Percentiles rank a stretch among this genome's conserved stretches.
phyloP scores from a whole-genome alignment of 2,888 invertebrate species.

The Sinodicranocentrus sp. region DNA sequence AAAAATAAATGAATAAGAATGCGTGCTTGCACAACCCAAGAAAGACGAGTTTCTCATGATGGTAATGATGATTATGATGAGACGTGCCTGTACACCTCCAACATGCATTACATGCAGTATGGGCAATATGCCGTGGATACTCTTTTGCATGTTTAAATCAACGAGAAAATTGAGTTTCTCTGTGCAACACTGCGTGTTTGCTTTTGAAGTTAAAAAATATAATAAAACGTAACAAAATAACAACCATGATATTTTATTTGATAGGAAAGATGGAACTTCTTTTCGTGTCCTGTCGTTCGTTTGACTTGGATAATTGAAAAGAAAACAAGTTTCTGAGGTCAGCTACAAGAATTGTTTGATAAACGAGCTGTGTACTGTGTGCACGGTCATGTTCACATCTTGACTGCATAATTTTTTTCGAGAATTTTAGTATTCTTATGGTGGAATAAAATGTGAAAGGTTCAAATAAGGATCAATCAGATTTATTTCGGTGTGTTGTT shows the following conservation, averaged over 20 bases:
- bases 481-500: too few relatives aligned
- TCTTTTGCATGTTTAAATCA: conserved; percentile 7
- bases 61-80: conserved; percentile 20
- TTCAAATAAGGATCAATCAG: too few relatives aligned
- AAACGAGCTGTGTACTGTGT: too few relatives aligned
- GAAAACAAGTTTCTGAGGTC: conserved; percentile 4
- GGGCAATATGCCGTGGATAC: not conserved
- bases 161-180: not conserved
- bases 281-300: conserved; percentile 11
- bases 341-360: too few relatives aligned
- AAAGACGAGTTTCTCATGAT: conserved; percentile 37
- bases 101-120: conserved; percentile 18
- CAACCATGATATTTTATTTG: conserved; percentile 1
- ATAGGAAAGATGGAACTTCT: conserved; percentile 2
- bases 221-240: conserved; percentile 10
- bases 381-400: too few relatives aligned
- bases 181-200: not conserved
- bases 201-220: not conserved
- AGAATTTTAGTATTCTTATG: too few relatives aligned
- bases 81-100: conserved; percentile 28
- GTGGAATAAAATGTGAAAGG: too few relatives aligned
- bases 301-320: not conserved
- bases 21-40: conserved; percentile 33
- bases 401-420: too few relatives aligned
- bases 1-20: not conserved